Base-by-base conservation (phyloP, 2,113 vertebrate genomes). In the Semicossyphus pulcher region DNA sequence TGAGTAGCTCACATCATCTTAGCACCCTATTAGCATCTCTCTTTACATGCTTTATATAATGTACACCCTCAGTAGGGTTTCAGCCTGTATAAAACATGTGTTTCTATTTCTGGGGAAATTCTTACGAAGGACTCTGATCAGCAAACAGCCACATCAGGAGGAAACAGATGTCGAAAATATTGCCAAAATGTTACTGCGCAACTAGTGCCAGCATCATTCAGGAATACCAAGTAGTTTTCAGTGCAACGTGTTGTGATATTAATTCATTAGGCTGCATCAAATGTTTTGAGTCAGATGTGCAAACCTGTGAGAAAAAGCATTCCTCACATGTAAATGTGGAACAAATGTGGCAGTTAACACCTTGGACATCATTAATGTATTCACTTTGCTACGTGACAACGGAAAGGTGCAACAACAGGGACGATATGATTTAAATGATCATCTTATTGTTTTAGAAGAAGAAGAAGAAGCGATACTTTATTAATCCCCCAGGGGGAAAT, bases 111-210 rank as follows among this genome's bases (percentile, higher is more conserved):
- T n/a, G n/a, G n/a, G n/a, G n/a, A n/a, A n/a, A n/a, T n/a, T n/a
- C n/a, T n/a, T n/a, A n/a, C n/a, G n/a, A n/a, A n/a, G n/a, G n/a
- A n/a, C n/a, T n/a, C n/a, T n/a, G n/a, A n/a, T n/a, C n/a, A n/a
- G n/a, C n/a, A n/a, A n/a, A n/a, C n/a, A 31, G 31, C 31, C 31
- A 31, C 31, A 31, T 31, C 8, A 28, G 10, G 28, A 70, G 59
- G 45, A 51, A 72, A 61, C 20, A 73, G 15, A 41, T 51, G 31
- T 66, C 48, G 32, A 57, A 53, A 20, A 41, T 15, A 12, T 34
- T 48, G 18, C n/a, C 15, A 51, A 58, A 76, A 42, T 47, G 25
- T 56, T 56, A 52, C 36, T 10, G 26, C 1, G n/a, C n/a, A n/a
- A n/a, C n/a, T n/a, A n/a, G 37, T 3, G 1, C 45, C 34, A 45